phyloP scores from a whole-genome alignment of 2,113 vertebrate species.

The Mormyrus iriodes region DNA sequence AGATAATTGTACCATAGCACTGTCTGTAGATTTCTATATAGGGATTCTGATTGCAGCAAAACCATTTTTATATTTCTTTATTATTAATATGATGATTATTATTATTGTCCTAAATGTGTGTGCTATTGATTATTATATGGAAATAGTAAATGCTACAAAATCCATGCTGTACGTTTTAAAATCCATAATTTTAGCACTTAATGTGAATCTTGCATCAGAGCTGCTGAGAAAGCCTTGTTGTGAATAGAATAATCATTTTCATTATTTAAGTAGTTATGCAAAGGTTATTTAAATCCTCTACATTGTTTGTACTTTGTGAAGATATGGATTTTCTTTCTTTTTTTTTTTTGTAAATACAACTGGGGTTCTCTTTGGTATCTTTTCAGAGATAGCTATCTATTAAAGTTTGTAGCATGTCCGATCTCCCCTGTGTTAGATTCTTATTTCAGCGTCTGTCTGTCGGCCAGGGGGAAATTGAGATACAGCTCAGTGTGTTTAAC shows the following conservation, averaged over 20 bases:
- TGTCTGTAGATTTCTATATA: constrained; percentile 7
- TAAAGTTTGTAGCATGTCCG: constrained; percentile 74
- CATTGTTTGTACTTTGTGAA: constrained; percentile 69
- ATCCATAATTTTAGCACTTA: constrained; percentile 67
- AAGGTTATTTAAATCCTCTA: constrained; percentile 72
- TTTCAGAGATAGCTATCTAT: constrained; percentile 71
- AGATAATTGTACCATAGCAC: constrained; percentile 19
- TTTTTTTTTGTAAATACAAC: constrained; percentile 75
- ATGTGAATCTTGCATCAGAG: constrained; percentile 75
- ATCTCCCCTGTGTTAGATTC: constrained; percentile 30
- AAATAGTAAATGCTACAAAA: constrained; percentile 51
- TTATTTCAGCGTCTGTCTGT: background rate
- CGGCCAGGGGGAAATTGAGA: background rate
- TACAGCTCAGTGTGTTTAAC: background rate
- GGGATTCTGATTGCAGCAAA: constrained; percentile 18
- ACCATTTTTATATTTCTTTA: constrained; percentile 6
- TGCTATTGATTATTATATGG: constrained; percentile 50
- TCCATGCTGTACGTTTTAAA: constrained; percentile 67
- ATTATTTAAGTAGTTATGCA: constrained; percentile 77
- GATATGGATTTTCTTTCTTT: constrained; percentile 49
- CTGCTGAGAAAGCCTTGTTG: constrained; percentile 66
- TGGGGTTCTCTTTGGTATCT: constrained; percentile 64
- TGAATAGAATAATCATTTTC: constrained; percentile 71
- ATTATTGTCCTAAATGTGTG: constrained; percentile 34
- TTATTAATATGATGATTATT: background rate